Percentiles rank a stretch among this genome's conserved stretches.
phyloP scores from a whole-genome alignment of 2,797 vertebrate genomes.

The Pantherophis vulpinus region DNA sequence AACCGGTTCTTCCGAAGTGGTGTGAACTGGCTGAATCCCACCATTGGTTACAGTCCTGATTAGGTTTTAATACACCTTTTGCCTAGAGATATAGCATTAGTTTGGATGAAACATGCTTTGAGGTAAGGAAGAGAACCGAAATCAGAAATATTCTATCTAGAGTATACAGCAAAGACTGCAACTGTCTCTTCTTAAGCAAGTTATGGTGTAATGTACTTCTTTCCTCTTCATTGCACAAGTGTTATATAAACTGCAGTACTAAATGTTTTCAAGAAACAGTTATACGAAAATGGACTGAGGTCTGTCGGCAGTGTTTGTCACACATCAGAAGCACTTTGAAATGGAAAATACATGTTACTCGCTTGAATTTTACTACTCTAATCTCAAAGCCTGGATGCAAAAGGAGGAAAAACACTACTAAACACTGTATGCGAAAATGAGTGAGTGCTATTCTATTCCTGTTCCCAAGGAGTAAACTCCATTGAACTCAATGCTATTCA shows the following conservation, averaged over 20 bases:
- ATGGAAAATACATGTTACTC: neutral
- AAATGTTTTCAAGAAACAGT: neutral
- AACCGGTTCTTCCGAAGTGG: too few relatives aligned
- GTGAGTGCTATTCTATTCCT: neutral
- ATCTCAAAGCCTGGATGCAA: neutral
- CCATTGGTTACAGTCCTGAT: neutral
- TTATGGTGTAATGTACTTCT: neutral
- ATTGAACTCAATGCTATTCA: neutral
- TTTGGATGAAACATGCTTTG: neutral
- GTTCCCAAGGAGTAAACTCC: neutral
- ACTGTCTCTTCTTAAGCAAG: neutral
- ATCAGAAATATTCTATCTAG: neutral
- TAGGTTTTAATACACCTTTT: neutral
- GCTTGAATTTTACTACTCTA: neutral
- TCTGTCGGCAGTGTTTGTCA: neutral
- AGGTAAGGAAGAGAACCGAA: neutral
- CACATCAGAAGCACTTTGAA: neutral
- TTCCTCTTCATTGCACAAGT: neutral
- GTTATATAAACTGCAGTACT: neutral
- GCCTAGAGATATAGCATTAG: neutral
- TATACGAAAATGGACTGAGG: neutral
- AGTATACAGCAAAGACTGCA: neutral
- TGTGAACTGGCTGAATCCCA: too few relatives aligned
- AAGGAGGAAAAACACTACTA: neutral
- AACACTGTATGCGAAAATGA: neutral